These are phyloP conservation scores for Globia sparganii DNA, from an alignment of 2,888 invertebrate species.

Conservation along the genomic window DNA sequence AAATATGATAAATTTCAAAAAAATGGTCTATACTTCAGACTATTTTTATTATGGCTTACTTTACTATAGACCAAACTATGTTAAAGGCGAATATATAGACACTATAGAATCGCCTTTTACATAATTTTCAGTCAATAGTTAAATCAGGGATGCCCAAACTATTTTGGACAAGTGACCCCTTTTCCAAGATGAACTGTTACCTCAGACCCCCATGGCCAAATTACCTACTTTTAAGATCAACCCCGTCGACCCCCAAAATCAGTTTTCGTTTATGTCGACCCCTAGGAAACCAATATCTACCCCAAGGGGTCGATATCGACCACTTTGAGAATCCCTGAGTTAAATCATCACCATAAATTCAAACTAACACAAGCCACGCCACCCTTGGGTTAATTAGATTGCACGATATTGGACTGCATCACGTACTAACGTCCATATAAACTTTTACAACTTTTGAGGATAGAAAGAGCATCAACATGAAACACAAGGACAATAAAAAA, in stretches of 20 bases:
- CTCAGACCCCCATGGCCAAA: too few species aligned
- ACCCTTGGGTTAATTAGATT: not conserved
- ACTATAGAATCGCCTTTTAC: not conserved
- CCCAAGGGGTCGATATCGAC: too few species aligned
- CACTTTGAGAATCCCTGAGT: too few species aligned
- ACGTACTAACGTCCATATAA: not conserved
- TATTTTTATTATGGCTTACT: not conserved
- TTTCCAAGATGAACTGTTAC: too few species aligned
- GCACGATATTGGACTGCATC: not conserved
- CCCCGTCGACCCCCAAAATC: too few species aligned
- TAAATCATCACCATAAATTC: not conserved
- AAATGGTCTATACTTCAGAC: not conserved
- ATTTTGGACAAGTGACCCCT: too few species aligned
- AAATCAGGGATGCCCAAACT: too few species aligned
- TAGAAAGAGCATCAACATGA: constrained; percentile 2
- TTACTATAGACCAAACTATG: not conserved
- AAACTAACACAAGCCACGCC: not conserved
- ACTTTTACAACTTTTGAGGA: not conserved
- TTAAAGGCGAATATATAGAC: too few species aligned
- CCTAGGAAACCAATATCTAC: too few species aligned
- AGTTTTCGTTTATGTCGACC: too few species aligned
- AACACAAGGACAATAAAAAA: constrained; percentile 49
- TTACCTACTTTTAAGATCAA: too few species aligned
- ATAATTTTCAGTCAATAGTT: not conserved
- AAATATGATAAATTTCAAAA: not conserved